Conservation (phyloP, 2,797 vertebrate species). For the Manis crassicaudata region DNA sequence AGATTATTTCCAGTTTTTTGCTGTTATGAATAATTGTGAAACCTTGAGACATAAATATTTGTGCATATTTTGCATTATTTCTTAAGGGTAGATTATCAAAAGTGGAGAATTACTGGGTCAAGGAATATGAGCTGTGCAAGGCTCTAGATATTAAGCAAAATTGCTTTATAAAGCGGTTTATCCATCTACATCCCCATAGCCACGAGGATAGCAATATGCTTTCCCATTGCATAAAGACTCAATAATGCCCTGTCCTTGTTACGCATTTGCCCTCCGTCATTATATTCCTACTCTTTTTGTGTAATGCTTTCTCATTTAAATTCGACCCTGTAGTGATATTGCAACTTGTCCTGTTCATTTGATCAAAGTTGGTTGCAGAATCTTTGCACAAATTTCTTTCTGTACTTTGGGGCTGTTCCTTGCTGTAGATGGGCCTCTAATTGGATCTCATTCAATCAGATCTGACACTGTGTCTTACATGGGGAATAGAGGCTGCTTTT, state of each 20-base stretch:
- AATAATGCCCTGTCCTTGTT: not conserved
- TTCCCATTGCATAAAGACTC: rapidly evolving
- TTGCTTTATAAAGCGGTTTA: not conserved
- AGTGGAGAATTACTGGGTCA: not conserved
- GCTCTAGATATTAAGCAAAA: not conserved
- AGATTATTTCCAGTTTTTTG: not conserved
- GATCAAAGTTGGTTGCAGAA: too few species aligned
- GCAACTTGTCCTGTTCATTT: not conserved
- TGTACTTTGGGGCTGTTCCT: not conserved
- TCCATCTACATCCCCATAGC: not conserved
- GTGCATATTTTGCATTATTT: not conserved
- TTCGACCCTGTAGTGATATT: rapidly evolving
- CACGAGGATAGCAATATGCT: rapidly evolving
- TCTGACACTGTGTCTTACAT: not conserved
- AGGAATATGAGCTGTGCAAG: not conserved
- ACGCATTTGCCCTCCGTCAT: rapidly evolving
- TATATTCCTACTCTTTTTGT: rapidly evolving
- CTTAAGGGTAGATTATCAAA: not conserved
- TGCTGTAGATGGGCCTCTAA: not conserved
- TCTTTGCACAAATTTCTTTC: not conserved
- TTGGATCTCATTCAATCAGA: not conserved
- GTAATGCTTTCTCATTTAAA: not conserved
- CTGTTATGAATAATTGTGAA: not conserved
- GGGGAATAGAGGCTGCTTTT: not conserved
- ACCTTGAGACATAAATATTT: not conserved